Base-by-base conservation (phyloP, 2,888 invertebrate species). In the Osmoderma eremita region DNA sequence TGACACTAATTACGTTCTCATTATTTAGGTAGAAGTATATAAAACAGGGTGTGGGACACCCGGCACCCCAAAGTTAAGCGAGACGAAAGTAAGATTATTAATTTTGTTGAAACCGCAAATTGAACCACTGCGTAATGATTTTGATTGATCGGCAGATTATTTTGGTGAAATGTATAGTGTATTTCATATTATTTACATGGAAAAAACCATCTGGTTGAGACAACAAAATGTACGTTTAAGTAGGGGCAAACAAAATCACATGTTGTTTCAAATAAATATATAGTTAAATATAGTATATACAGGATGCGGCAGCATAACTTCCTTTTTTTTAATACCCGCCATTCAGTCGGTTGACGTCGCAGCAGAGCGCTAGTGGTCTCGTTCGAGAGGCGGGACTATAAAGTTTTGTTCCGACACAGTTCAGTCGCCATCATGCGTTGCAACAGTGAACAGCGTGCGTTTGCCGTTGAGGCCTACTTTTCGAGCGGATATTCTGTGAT, bases 401-500 rank as follows among this genome's bases (percentile, higher is more conserved):
- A n/a, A n/a, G n/a, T n/a, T n/a, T n/a, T n/a, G n/a, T n/a, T n/a
- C n/a, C n/a, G n/a, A n/a, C n/a, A n/a, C n/a, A n/a, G 66, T 36
- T 22, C n/a, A 10, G 30, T 56, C 36, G 24, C 56, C n/a, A 56
- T 30, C 3, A n/a, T 22, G 56, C 56, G 12, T 63, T 66, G 63
- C 45, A 66, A 63, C 20, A 65, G 63, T 63, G 63, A 48, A 42
- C 48, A 66, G 63, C 45, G 64, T 64, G 63, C 45, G 36, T 66
- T 66, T 48, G 56, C 63, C 56, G 63, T 63, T 15, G 66, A 65
- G 65, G 41, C 63, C 12, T 65, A 65, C 63, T 65, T 65, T 65
- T 65, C 48, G 45, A 65, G 30, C 65, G 48, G 67, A 65, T 49
- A 48, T 61, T 61, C 61, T 56, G n/a, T 56, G 13, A 36, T 24